Percentiles rank a stretch among this genome's conserved stretches.
Evolutionary conservation across 2,888 invertebrate species (phyloP).

Genomic region (Dilophus febrilis): DNA sequence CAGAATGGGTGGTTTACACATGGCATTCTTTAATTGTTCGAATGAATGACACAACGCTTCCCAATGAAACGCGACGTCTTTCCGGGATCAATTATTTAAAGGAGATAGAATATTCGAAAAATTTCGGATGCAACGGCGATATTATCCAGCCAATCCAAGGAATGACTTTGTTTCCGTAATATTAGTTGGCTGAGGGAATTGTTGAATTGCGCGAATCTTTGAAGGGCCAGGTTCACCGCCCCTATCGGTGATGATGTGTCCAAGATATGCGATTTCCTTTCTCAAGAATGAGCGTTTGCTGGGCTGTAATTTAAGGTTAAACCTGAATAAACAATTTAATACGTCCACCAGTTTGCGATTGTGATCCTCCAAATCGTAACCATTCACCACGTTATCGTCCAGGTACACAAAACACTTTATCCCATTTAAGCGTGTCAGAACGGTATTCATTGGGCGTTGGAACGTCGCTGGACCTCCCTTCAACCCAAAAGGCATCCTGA

Average conservation of each 20-base stretch:
- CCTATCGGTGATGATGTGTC: background rate
- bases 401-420: too few relatives aligned
- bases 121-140: constrained; percentile 15
- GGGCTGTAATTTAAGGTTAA: background rate
- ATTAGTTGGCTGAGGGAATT: background rate
- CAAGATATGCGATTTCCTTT: background rate
- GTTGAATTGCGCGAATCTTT: background rate
- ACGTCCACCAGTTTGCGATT: too few relatives aligned
- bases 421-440: too few relatives aligned
- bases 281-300: background rate
- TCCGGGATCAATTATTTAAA: constrained; percentile 12
- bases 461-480: too few relatives aligned
- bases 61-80: constrained; percentile 11
- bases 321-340: too few relatives aligned
- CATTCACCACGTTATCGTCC: too few relatives aligned
- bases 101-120: constrained; percentile 15
- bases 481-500: too few relatives aligned
- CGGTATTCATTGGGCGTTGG: too few relatives aligned
- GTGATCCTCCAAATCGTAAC: too few relatives aligned
- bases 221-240: background rate
- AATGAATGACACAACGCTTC: constrained; percentile 2
- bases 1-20: constrained; percentile 5
- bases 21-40: background rate
- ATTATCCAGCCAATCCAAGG: constrained; percentile 17
- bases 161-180: constrained; percentile 11